Conservation (phyloP, 2,888 invertebrate species). For the Synanthedon andrenaeformis region DNA sequence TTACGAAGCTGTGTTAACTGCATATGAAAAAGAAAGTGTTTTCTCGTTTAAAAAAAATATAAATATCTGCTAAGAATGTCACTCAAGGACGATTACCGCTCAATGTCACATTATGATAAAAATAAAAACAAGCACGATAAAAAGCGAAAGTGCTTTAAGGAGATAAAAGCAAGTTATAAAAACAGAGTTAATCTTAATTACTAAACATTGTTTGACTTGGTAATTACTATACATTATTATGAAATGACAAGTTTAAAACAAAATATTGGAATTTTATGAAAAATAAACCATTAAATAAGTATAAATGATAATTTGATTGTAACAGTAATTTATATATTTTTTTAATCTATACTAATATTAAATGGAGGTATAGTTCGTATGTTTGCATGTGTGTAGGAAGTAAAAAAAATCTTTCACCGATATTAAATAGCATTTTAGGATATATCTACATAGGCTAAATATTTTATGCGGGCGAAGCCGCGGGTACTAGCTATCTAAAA, state of each 20-base stretch:
- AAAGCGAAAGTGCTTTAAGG: background rate
- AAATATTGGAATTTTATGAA: background rate
- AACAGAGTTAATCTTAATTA: background rate
- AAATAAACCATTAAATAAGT: background rate
- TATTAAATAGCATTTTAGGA: no score
- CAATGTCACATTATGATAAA: constrained; percentile 26
- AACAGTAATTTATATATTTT: background rate
- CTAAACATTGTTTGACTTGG: background rate
- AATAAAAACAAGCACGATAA: constrained; percentile 3
- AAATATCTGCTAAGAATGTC: constrained; percentile 10
- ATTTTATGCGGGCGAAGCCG: no score
- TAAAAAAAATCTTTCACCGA: no score
- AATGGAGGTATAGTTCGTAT: no score
- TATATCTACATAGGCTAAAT: no score
- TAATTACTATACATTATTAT: background rate
- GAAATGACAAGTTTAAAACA: background rate
- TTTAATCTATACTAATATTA: background rate
- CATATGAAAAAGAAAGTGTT: no score
- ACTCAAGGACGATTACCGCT: constrained; percentile 18
- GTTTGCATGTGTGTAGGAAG: no score
- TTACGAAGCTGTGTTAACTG: no score
- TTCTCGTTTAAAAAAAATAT: no score
- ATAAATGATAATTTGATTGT: background rate
- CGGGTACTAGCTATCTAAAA: no score
- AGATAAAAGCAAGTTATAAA: background rate